Base-by-base conservation (phyloP, 2,888 invertebrate genomes). In the Baronia brevicornis region DNA sequence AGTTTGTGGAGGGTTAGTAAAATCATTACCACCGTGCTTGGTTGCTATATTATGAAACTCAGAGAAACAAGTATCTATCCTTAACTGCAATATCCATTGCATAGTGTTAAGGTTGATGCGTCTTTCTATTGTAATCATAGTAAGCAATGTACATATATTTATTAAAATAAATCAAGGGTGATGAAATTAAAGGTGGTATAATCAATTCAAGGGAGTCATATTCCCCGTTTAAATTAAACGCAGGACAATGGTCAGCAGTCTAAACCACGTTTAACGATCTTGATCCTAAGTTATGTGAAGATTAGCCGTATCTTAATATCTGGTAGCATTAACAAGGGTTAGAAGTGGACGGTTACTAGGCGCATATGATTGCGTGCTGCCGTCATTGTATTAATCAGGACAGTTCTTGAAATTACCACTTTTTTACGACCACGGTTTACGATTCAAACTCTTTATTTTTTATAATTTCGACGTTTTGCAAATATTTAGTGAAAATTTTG, bases 271-370 rank as follows among this genome's bases (percentile, higher is more conserved):
- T 69, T 69, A 72, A 71, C 71, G 64, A 63, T 62, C 63, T 58
- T 70, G 63, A 80, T 74, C 78, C 80, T 82, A 78, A 84, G 80
- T 84, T 84, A 82, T 79, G 82, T 64, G 65, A 48, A 77, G 82
- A 82, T 84, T 84, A 84, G 73, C 73, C 61, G 59, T 80, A 82
- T 84, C 82, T 84, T 78, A 73, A 79, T 84, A 78, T 73, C 70
- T 62, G 52, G 51, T 48, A 45, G 61, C 61, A 71, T 79, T 79
- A 77, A 57, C 55, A 50, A 47, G 57, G 59, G 57, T 51, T 48
- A 43, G 41, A 33, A 43, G 38, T 43, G 33, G 36, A 34, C 40
- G 40, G 46, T 43, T 50, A 51, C 40, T 41, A 40, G 41, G 28
- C 30, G 19, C 9, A 10, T 28, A 12, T 25, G 17, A 28, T 5